phyloP scores from a whole-genome alignment of 2,888 invertebrate genomes.

The Caenorhabditis sinica region DNA sequence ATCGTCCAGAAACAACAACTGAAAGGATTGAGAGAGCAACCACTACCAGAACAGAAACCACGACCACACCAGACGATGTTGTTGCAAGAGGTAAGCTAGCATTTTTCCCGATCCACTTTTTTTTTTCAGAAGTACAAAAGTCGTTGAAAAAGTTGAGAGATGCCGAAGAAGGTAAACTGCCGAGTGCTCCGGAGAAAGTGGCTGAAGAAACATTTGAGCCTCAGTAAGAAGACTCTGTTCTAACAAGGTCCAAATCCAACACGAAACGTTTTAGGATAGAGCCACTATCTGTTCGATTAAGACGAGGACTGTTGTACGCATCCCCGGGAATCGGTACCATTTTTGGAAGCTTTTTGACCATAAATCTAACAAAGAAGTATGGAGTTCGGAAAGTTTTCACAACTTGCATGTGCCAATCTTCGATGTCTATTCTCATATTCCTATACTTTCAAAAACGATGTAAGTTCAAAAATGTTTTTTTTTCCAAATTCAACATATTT shows the following conservation, averaged over 20 bases:
- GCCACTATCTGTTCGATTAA: conserved; percentile 7
- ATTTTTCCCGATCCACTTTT: not conserved
- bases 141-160: conserved; percentile 53
- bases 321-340: conserved; percentile 61
- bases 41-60: not conserved
- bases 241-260: not conserved
- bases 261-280: conserved; percentile 22
- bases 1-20: conserved; percentile 52
- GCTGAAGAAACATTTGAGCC: conserved; percentile 1
- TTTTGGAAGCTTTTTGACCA: conserved; percentile 36
- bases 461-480: not conserved
- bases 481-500: not conserved
- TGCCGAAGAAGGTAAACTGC: conserved; percentile 46
- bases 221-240: not conserved
- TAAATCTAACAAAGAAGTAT: conserved; percentile 23
- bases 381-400: conserved; percentile 47
- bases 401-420: conserved; percentile 21
- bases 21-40: conserved; percentile 22
- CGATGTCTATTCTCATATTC: conserved; percentile 5
- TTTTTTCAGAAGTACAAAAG: conserved; percentile 54
- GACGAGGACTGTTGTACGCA: conserved; percentile 40
- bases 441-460: conserved; percentile 37
- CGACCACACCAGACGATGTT: conserved; percentile 36
- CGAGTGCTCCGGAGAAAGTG: conserved; percentile 6
- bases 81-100: conserved; percentile 31